phyloP scores from a whole-genome alignment of 2,888 invertebrate genomes.

The Thecophora atra region DNA sequence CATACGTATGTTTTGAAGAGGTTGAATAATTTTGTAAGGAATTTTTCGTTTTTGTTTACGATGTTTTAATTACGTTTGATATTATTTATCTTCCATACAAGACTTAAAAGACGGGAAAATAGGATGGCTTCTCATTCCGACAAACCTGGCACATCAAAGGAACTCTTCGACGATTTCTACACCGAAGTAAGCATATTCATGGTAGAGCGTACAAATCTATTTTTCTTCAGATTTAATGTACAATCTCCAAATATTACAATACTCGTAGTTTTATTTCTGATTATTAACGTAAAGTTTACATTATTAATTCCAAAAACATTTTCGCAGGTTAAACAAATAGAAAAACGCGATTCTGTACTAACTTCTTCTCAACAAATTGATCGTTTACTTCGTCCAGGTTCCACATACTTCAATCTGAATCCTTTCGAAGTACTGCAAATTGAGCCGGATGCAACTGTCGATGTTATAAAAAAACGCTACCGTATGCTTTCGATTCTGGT shows the following conservation, averaged over 20 bases:
- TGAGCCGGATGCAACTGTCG: slow-evolving; percentile 87
- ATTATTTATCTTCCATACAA: not conserved
- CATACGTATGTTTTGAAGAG: no score
- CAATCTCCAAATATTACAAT: slow-evolving; percentile 16
- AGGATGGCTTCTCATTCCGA: slow-evolving; percentile 54
- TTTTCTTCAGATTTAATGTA: not conserved
- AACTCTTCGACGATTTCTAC: slow-evolving; percentile 85
- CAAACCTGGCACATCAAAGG: slow-evolving; percentile 67
- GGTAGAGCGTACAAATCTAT: slow-evolving; percentile 37
- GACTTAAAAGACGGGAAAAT: no score
- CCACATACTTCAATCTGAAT: slow-evolving; percentile 98
- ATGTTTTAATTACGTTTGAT: not conserved
- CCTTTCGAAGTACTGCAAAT: slow-evolving; percentile 91
- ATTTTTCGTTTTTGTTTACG: not conserved
- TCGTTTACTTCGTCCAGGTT: slow-evolving; percentile 92
- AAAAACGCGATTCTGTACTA: slow-evolving; percentile 94
- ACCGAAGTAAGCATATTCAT: slow-evolving; percentile 73
- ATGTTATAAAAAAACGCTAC: slow-evolving; percentile 97
- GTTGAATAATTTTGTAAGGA: no score
- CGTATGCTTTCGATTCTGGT: slow-evolving; percentile 95
- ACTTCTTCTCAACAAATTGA: slow-evolving; percentile 98
- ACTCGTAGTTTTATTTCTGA: slow-evolving; percentile 6
- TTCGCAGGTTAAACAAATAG: slow-evolving; percentile 95
- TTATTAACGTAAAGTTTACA: slow-evolving; percentile 36
- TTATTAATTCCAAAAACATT: slow-evolving; percentile 40